A percentile compares a stretch with the other conserved stretches of the same genome.
Conservation (phyloP, 2,888 invertebrate species). For the Adela reaumurella region DNA sequence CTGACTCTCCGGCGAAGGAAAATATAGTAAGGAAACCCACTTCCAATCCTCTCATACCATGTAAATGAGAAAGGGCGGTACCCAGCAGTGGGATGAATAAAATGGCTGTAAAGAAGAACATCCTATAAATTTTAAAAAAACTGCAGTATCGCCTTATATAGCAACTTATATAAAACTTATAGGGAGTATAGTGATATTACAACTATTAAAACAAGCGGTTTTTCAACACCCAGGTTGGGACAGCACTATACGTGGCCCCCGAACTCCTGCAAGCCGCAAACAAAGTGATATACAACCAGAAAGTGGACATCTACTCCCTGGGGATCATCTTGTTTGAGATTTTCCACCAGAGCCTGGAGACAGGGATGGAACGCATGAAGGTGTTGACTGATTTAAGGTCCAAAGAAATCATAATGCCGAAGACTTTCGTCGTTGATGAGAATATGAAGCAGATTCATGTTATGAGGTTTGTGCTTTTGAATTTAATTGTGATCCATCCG, state of each 20-base stretch:
- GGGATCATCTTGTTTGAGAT: conserved; percentile 96
- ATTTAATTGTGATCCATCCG: too few species aligned
- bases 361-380: conserved; percentile 86
- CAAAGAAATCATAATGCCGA: conserved; percentile 68
- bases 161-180: too few species aligned
- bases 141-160: too few species aligned
- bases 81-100: too few species aligned
- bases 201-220: too few species aligned
- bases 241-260: conserved; percentile 92
- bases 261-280: conserved; percentile 71
- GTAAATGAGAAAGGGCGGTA: too few species aligned
- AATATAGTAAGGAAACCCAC: too few species aligned
- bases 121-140: too few species aligned
- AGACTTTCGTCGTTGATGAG: conserved; percentile 56
- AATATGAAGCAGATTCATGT: conserved; percentile 59
- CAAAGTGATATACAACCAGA: conserved; percentile 81
- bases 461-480: conserved; percentile 46
- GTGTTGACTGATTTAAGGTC: conserved; percentile 70
- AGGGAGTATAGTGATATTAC: too few species aligned
- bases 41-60: too few species aligned
- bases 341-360: conserved; percentile 80
- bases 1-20: too few species aligned
- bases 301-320: conserved; percentile 82
- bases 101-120: too few species aligned
- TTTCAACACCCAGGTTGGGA: conserved; percentile 93